These are phyloP conservation scores for Scaptomyza hsui DNA, from an alignment of 1,140 invertebrate genomes.

Conservation along the genomic window DNA sequence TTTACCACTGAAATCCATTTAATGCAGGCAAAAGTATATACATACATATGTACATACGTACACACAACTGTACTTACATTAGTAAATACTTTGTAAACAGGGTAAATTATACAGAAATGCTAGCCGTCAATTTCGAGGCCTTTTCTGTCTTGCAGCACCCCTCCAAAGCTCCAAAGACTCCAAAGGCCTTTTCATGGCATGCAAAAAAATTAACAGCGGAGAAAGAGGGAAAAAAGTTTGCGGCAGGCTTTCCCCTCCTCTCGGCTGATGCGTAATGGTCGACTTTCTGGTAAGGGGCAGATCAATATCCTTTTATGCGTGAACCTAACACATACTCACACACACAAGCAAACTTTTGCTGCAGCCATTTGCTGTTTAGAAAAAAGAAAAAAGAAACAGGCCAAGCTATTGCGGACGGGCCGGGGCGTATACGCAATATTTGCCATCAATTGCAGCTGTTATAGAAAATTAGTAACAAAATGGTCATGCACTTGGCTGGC, in stretches of 20 bases:
- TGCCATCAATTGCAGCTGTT: slow-evolving; percentile 79
- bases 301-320: slow-evolving; percentile 82
- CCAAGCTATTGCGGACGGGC: slow-evolving; percentile 53
- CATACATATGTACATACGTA: background rate
- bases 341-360: slow-evolving; percentile 37
- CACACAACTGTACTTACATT: slow-evolving; percentile 13
- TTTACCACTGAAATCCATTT: slow-evolving; percentile 56
- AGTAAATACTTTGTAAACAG: slow-evolving; percentile 29
- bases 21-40: slow-evolving; percentile 39
- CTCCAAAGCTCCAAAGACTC: slow-evolving; percentile 40
- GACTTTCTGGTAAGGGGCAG: slow-evolving; percentile 71
- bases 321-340: slow-evolving; percentile 29
- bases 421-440: slow-evolving; percentile 77
- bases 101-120: slow-evolving; percentile 62
- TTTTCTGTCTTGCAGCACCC: slow-evolving; percentile 57
- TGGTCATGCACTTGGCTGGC: slow-evolving; percentile 20
- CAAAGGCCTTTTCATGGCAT: slow-evolving; percentile 22
- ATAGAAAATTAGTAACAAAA: slow-evolving; percentile 72
- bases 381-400: slow-evolving; percentile 38
- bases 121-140: slow-evolving; percentile 71
- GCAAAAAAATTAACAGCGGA: slow-evolving; percentile 11
- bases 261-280: slow-evolving; percentile 63
- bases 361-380: slow-evolving; percentile 59
- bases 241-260: slow-evolving; percentile 36
- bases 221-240: slow-evolving; percentile 64